Evolutionary conservation across 2,113 vertebrate genomes (phyloP), one percentile per base, ranked within the genome.

Genomic region (Gymnogyps californianus): DNA sequence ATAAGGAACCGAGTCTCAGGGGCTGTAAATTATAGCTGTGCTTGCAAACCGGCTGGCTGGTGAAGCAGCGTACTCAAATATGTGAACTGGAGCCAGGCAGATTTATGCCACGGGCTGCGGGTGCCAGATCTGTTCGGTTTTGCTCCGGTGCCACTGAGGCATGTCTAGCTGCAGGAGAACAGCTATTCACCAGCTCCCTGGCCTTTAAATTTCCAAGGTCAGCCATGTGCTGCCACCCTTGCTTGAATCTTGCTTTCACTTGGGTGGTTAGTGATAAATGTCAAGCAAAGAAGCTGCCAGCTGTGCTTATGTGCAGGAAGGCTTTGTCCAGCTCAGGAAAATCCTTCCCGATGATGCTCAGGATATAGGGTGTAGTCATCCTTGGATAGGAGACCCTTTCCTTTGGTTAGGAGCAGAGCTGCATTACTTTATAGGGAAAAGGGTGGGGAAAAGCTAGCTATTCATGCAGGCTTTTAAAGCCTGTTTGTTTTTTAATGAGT

Each of bases 31-130:
- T 5, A 49, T 5, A 47, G 38, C 51, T 15, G 22, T 18, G 77
- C n/a, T 51, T 28, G 21, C 55, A 52, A 32, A 40, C 36, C 31
- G 10, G 22, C 40, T 31, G 59, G 28, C 22, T 40, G 67, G 29
- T 7, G 54, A 16, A 57, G 54, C 59, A n/a, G 14, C 2, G 0
- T 2, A 1, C 24, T 58, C 1, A 2, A 21, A 9, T 11, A 24
- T 0, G 9, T 17, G 61, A 80, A 17, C 34, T 3, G 38, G 49
- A 64, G 64, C 85, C 57, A 34, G 44, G 22, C 44, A 71, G 89
- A 40, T 78, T 82, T 51, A 20, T 62, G 64, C 29, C 59, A 31
- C 17, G 1, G 59, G 42, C 59, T 54, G 87, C 25, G 38, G 42
- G 59, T 69, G 38, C 31, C 59, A 34, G 54, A 52, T 78, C 36